Conservation (phyloP, 23 tunicate genomes). For the Oikopleura dioica region DNA sequence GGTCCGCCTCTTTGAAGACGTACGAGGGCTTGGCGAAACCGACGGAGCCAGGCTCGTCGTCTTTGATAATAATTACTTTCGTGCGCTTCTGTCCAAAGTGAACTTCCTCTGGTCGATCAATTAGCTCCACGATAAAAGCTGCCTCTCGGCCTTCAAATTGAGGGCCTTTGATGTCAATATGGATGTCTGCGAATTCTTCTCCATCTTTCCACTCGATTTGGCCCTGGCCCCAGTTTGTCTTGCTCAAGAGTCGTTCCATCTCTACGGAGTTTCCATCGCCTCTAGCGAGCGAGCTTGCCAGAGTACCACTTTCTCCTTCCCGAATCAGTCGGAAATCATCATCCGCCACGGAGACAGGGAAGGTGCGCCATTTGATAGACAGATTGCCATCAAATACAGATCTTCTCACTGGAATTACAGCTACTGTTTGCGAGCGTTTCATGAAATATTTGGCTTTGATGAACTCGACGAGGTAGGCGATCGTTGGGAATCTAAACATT, state of each 20-base stretch:
- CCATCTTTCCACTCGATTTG: constrained; percentile 51
- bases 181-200: constrained; percentile 72
- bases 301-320: constrained; percentile 73
- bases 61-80: constrained; percentile 81
- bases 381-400: constrained; percentile 39
- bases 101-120: constrained; percentile 45
- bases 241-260: constrained; percentile 19
- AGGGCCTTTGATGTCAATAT: constrained; percentile 36
- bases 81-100: constrained; percentile 78
- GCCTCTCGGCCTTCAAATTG: constrained; percentile 55
- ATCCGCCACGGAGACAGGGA: constrained; percentile 37
- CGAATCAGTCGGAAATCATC: constrained; percentile 68
- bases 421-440: constrained; percentile 47
- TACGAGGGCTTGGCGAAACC: constrained; percentile 96
- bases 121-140: constrained; percentile 78
- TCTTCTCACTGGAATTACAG: constrained; percentile 69
- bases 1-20: constrained; percentile 96
- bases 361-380: constrained; percentile 41
- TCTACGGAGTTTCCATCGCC: constrained; percentile 13
- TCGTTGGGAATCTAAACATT: constrained; percentile 4
- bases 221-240: constrained; percentile 54
- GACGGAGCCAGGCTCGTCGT: constrained; percentile 82
- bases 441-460: constrained; percentile 89
- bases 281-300: constrained; percentile 21
- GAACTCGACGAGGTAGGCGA: constrained; percentile 51